phyloP scores from a whole-genome alignment of 2,888 invertebrate species.

The Amiota mariae region DNA sequence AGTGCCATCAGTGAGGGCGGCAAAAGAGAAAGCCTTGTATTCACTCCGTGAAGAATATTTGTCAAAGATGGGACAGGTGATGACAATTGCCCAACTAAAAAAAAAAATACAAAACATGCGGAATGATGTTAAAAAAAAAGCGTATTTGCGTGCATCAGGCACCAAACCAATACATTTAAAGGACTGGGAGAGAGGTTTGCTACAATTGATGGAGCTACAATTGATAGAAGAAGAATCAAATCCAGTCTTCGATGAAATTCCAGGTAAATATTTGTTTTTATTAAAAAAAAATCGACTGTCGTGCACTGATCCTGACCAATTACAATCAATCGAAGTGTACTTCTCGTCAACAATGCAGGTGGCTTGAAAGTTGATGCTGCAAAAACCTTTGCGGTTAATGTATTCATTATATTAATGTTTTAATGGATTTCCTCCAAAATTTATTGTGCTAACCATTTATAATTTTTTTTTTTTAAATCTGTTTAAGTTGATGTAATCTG shows the following conservation, averaged over 20 bases:
- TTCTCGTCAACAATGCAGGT: no score
- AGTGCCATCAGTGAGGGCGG: constrained; percentile 2
- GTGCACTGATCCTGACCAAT: neutral
- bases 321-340: neutral
- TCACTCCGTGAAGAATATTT: constrained; percentile 16
- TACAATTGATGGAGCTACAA: constrained; percentile 2
- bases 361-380: no score
- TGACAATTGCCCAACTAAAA: neutral
- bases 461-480: neutral
- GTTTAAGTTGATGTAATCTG: neutral
- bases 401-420: no score
- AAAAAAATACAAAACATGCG: constrained; percentile 16
- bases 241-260: neutral
- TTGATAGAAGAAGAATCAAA: constrained; percentile 7
- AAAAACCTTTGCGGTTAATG: no score
- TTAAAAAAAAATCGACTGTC: neutral
- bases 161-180: neutral
- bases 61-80: neutral
- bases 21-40: constrained; percentile 9
- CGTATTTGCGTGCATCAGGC: no score
- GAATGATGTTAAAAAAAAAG: constrained; percentile 6
- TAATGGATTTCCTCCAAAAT: neutral
- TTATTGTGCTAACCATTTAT: neutral
- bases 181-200: constrained; percentile 6
- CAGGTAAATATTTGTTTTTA: no score